These are phyloP conservation scores for Trichomalopsis sarcophagae DNA, from an alignment of 1,140 invertebrate species.

Conservation along the genomic window DNA sequence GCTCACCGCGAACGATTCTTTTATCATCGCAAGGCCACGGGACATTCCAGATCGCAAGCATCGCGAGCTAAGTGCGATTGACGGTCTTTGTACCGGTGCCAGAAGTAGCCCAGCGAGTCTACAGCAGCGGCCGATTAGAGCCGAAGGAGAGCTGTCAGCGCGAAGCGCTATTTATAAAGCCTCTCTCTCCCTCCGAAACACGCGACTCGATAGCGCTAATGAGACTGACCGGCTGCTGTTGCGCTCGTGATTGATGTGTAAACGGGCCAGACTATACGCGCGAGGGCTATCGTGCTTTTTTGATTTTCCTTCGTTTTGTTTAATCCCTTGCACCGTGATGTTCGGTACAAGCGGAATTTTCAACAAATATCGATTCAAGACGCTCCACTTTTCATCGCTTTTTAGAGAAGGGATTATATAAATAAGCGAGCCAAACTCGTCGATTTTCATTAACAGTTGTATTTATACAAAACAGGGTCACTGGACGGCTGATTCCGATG, in stretches of 20 bases:
- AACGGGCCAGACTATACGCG: background rate
- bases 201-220: constrained; percentile 6
- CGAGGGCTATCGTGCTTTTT: background rate
- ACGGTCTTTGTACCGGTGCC: constrained; percentile 32
- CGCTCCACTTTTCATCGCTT: too few species aligned
- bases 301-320: background rate
- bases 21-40: background rate
- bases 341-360: too few species aligned
- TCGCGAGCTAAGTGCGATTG: constrained; percentile 21
- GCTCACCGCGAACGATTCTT: background rate
- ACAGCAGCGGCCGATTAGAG: constrained; percentile 2
- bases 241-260: background rate
- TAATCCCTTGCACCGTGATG: too few species aligned
- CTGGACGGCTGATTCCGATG: too few species aligned
- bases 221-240: background rate
- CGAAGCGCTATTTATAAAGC: constrained; percentile 24
- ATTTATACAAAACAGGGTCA: too few species aligned
- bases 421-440: too few species aligned
- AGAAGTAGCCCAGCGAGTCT: background rate
- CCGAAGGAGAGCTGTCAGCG: constrained; percentile 21
- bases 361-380: too few species aligned
- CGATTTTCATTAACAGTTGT: too few species aligned
- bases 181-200: background rate
- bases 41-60: constrained; percentile 28
- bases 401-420: too few species aligned